phyloP scores from a whole-genome alignment of 2,888 invertebrate genomes.

The Marronus borbonicus region DNA sequence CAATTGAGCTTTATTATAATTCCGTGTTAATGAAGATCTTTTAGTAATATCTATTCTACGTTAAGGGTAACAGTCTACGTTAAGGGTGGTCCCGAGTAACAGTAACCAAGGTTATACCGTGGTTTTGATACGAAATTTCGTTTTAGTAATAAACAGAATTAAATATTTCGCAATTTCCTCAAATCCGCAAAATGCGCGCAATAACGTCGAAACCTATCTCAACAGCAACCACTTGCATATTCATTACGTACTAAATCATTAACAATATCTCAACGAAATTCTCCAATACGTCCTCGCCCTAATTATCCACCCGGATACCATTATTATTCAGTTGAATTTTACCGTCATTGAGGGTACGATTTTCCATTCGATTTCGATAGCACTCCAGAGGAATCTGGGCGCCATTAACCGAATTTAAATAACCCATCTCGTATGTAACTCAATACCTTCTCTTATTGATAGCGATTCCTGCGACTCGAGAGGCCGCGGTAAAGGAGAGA shows the following conservation, averaged over 20 bases:
- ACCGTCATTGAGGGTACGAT: background rate
- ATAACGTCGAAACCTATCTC: no score
- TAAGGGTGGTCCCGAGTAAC: no score
- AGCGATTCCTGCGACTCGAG: slow-evolving; percentile 8
- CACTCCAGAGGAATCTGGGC: slow-evolving; percentile 38
- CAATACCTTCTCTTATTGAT: background rate
- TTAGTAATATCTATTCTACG: no score
- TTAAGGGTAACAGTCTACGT: no score
- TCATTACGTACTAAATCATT: background rate
- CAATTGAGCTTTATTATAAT: no score
- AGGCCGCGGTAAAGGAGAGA: slow-evolving; percentile 13
- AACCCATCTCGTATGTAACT: slow-evolving; percentile 28
- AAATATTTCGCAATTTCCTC: no score
- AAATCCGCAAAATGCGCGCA: no score
- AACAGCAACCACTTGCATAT: background rate
- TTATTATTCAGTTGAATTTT: slow-evolving; percentile 16
- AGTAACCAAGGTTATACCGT: no score
- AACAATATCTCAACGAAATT: background rate
- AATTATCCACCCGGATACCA: background rate
- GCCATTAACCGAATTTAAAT: slow-evolving; percentile 44
- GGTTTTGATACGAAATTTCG: no score
- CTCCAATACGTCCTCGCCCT: background rate
- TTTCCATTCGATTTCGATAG: slow-evolving; percentile 41
- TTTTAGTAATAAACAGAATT: no score
- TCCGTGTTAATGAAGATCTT: no score